A percentile compares a stretch with the other conserved stretches of the same genome.
Conservation (phyloP, 1,140 invertebrate species). For the Yoshiicerus persimilis region DNA sequence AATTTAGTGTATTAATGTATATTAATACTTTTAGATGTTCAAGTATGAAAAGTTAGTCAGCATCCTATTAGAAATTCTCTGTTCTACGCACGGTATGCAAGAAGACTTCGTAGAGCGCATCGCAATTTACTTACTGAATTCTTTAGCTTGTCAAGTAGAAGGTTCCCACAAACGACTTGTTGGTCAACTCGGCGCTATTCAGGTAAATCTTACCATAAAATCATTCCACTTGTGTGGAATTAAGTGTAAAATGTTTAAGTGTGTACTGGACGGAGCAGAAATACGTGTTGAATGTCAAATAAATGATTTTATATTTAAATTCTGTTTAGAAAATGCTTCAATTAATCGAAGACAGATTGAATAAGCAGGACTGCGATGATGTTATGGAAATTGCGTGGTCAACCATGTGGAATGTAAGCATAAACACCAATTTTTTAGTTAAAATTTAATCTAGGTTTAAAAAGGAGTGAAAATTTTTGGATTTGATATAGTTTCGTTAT, state of each 20-base stretch:
- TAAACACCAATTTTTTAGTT: not conserved
- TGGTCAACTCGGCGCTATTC: slow-evolving; percentile 84
- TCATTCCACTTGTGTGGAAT: not conserved
- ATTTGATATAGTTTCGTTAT: too few relatives aligned
- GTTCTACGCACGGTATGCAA: slow-evolving; percentile 60
- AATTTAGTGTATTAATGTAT: not conserved
- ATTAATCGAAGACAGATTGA: slow-evolving; percentile 75
- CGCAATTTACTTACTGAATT: slow-evolving; percentile 91
- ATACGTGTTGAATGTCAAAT: not conserved
- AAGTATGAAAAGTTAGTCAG: slow-evolving; percentile 85
- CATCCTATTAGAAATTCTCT: slow-evolving; percentile 78
- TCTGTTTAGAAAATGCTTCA: slow-evolving; percentile 80
- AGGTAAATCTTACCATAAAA: too few relatives aligned
- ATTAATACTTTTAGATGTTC: slow-evolving; percentile 69
- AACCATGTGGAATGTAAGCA: slow-evolving; percentile 87
- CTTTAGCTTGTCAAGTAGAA: slow-evolving; percentile 93
- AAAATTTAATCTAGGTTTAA: too few relatives aligned
- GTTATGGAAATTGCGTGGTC: slow-evolving; percentile 97
- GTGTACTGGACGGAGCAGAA: not conserved
- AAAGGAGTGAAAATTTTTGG: too few relatives aligned
- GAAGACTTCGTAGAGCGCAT: slow-evolving; percentile 92
- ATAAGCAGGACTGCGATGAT: slow-evolving; percentile 79
- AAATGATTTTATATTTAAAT: not conserved
- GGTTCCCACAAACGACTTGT: slow-evolving; percentile 86
- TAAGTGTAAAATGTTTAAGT: not conserved